Conservation (phyloP, 2,113 vertebrate species). For the Perca schrenkii region DNA sequence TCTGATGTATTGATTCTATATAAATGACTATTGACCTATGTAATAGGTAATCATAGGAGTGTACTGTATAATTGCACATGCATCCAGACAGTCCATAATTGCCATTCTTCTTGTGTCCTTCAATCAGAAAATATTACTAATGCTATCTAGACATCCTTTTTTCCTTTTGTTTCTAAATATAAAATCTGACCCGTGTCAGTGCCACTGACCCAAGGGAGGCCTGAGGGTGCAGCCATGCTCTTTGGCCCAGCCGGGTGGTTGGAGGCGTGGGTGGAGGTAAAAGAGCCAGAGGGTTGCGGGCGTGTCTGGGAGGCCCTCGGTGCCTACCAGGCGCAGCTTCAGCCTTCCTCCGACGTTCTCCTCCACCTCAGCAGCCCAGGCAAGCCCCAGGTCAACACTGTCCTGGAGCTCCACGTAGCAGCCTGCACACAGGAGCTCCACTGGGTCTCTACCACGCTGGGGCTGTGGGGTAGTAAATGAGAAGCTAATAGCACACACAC, state of each 20-base stretch:
- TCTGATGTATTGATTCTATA: not conserved
- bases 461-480: constrained; percentile 82
- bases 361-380: constrained; percentile 92
- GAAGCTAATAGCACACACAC: constrained; percentile 22
- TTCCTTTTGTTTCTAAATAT: constrained; percentile 27
- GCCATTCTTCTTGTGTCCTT: not conserved
- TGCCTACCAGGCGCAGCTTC: constrained; percentile 89
- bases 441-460: constrained; percentile 92
- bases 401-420: constrained; percentile 93
- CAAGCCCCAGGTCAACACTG: constrained; percentile 81
- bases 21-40: not conserved
- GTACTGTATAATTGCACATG: constrained; percentile 1
- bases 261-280: constrained; percentile 94
- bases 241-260: constrained; percentile 94
- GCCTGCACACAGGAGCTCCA: constrained; percentile 92
- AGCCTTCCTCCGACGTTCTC: constrained; percentile 95
- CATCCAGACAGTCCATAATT: not conserved
- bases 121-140: constrained; percentile 9
- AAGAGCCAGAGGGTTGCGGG: constrained; percentile 92
- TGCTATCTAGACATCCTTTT: constrained; percentile 20
- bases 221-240: constrained; percentile 88
- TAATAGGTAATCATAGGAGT: constrained; percentile 2
- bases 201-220: constrained; percentile 89
- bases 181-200: constrained; percentile 20
- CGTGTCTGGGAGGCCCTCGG: constrained; percentile 85